These are phyloP conservation scores for Drosophila mayaguana DNA, from an alignment of 2,888 invertebrate species.

Conservation along the genomic window DNA sequence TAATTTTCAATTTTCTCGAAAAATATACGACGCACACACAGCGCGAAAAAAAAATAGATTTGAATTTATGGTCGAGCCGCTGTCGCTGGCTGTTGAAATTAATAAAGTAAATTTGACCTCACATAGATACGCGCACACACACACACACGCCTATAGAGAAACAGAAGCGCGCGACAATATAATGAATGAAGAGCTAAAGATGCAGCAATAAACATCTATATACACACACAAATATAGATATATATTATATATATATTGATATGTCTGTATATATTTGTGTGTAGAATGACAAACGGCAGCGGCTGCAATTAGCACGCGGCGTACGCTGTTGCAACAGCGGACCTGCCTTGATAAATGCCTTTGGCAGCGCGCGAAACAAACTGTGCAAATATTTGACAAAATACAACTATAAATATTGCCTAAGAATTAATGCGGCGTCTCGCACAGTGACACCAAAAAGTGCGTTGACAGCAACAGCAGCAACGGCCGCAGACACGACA, in stretches of 20 bases:
- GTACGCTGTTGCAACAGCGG: slow-evolving; percentile 38
- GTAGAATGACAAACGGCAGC: slow-evolving; percentile 72
- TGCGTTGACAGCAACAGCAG: slow-evolving; percentile 64
- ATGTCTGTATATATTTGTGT: not conserved
- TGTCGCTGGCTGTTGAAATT: slow-evolving; percentile 68
- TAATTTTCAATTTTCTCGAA: slow-evolving; percentile 52
- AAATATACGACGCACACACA: slow-evolving; percentile 57
- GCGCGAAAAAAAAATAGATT: slow-evolving; percentile 44
- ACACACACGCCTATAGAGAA: not conserved
- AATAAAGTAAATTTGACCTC: slow-evolving; percentile 83
- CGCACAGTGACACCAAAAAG: slow-evolving; percentile 77
- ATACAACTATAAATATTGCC: slow-evolving; percentile 82
- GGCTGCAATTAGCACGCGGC: slow-evolving; percentile 72
- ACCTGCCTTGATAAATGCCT: slow-evolving; percentile 75
- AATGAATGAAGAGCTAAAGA: slow-evolving; percentile 71
- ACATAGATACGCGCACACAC: slow-evolving; percentile 46
- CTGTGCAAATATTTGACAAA: slow-evolving; percentile 82
- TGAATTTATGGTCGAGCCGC: slow-evolving; percentile 68
- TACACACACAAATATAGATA: not conserved
- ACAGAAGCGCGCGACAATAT: slow-evolving; percentile 66
- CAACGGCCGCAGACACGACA: slow-evolving; percentile 16
- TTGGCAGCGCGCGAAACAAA: slow-evolving; percentile 73
- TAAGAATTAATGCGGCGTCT: slow-evolving; percentile 76
- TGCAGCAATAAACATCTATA: slow-evolving; percentile 29
- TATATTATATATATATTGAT: slow-evolving; percentile 3